Conservation (phyloP, 2,888 invertebrate species). For the Leucophora obtusa region DNA sequence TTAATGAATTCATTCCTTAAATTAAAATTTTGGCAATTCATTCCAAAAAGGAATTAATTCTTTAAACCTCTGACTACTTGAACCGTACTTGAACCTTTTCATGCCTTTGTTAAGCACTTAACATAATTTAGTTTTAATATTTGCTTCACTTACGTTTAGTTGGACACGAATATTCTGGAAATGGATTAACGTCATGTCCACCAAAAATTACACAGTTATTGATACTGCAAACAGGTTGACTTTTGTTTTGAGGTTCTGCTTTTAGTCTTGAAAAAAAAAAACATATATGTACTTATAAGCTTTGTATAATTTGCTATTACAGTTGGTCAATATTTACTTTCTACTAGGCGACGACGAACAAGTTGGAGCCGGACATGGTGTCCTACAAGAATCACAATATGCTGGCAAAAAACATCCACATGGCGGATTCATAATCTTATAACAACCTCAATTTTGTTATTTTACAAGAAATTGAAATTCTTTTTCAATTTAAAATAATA, state of each 20-base stretch:
- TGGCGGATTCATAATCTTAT: constrained; percentile 30
- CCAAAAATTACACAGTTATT: constrained; percentile 53
- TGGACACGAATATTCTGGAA: constrained; percentile 32
- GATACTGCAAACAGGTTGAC: constrained; percentile 21
- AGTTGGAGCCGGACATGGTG: not conserved
- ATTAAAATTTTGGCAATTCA: no score
- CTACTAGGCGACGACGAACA: constrained; percentile 4
- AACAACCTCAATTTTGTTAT: constrained; percentile 31
- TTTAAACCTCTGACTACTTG: no score
- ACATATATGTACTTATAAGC: not conserved
- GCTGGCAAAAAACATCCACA: constrained; percentile 10
- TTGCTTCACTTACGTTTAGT: constrained; percentile 37
- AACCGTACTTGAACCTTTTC: no score
- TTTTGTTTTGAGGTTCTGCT: constrained; percentile 20
- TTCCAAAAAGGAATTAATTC: no score
- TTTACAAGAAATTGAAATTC: not conserved
- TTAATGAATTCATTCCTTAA: no score
- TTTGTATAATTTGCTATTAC: not conserved
- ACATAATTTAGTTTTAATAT: no score
- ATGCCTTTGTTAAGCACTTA: no score
- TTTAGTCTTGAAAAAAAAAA: constrained; percentile 20
- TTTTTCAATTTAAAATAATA: not conserved
- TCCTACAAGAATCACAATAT: constrained; percentile 16
- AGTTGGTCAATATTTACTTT: constrained; percentile 11
- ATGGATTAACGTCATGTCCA: constrained; percentile 34